Percentiles rank a stretch among this genome's conserved stretches.
phyloP scores from a whole-genome alignment of 2,797 vertebrate genomes.

The Sebastes kiyomatsui region DNA sequence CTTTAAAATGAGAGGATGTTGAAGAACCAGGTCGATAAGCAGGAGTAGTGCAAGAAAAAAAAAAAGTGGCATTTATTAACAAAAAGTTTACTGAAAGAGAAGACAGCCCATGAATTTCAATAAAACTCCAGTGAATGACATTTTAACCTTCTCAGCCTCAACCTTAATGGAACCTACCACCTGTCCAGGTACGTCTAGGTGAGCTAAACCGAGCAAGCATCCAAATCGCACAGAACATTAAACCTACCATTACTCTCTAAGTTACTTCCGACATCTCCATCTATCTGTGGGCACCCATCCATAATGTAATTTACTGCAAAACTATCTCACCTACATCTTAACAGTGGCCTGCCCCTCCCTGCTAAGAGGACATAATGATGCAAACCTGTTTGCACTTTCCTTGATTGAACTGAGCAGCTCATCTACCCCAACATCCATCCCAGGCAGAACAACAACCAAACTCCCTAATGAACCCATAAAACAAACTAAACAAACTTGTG shows the following conservation, averaged over 20 bases:
- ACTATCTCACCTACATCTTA: not conserved
- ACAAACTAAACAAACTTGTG: not conserved
- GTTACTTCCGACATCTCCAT: not conserved
- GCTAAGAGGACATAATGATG: not conserved
- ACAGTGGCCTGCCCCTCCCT: not conserved
- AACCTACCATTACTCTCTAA: not conserved
- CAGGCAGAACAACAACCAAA: not conserved
- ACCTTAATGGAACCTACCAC: not conserved
- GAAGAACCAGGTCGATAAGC: not conserved
- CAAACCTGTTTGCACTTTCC: not conserved
- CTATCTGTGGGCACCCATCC: not conserved
- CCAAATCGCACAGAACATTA: not conserved
- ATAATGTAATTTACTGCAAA: not conserved
- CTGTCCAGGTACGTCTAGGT: not conserved
- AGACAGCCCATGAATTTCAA: not conserved
- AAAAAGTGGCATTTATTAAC: not conserved
- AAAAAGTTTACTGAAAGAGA: not conserved
- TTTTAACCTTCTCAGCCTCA: not conserved
- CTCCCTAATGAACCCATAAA: not conserved
- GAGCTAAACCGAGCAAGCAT: not conserved
- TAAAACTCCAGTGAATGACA: not conserved
- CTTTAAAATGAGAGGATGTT: not conserved
- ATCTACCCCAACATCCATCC: not conserved
- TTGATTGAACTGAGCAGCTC: not conserved
- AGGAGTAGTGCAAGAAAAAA: not conserved